Conservation (phyloP, 2,797 vertebrate species). For the Spinus olivaceus region DNA sequence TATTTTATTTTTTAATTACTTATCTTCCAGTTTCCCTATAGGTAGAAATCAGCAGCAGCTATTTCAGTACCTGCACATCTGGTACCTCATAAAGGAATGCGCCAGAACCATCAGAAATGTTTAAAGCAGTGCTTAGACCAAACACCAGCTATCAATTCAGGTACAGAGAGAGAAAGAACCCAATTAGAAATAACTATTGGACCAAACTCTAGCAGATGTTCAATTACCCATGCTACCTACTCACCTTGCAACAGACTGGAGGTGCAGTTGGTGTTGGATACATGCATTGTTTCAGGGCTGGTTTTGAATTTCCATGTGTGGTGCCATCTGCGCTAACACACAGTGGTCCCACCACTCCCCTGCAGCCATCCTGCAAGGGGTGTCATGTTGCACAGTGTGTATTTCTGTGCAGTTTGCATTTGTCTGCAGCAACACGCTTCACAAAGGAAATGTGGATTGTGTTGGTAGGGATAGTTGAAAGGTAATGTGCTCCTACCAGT, state of each 20-base stretch:
- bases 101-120: slow-evolving; percentile 66
- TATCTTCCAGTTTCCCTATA: slow-evolving; percentile 4
- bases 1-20: background rate
- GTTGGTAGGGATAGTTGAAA: background rate
- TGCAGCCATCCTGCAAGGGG: background rate
- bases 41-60: slow-evolving; percentile 1
- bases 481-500: background rate
- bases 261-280: slow-evolving; percentile 6
- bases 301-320: slow-evolving; percentile 3
- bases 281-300: background rate
- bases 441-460: background rate
- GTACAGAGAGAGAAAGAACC: background rate
- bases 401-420: background rate
- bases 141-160: slow-evolving; percentile 54
- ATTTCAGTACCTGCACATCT: slow-evolving; percentile 64
- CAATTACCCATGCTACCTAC: slow-evolving; percentile 43
- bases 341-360: background rate
- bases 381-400: background rate
- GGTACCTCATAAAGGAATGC: slow-evolving; percentile 62
- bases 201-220: slow-evolving; percentile 57
- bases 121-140: slow-evolving; percentile 57
- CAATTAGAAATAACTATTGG: slow-evolving; percentile 58
- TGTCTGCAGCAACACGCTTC: background rate
- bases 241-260: slow-evolving; percentile 26
- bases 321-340: background rate